Base-by-base conservation (phyloP, 2,888 invertebrate genomes). In the Hydrotaea diabolus region DNA sequence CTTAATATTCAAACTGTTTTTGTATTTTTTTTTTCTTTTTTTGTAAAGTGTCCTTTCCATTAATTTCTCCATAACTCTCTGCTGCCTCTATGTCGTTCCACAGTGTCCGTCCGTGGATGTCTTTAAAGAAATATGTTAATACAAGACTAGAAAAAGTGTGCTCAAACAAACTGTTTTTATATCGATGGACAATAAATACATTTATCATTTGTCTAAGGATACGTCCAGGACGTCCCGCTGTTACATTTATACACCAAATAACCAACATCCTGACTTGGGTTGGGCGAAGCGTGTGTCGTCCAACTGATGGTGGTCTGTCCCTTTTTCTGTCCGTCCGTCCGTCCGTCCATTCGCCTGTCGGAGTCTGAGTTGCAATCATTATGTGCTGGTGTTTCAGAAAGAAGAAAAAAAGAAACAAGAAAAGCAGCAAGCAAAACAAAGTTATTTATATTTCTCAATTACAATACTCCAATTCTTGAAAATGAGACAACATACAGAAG, bases 191-290 rank as follows among this genome's bases (percentile, higher is more conserved):
- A 89, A 87, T 87, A 89, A 89, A 89, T 88, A 90, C 90, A 91
- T 91, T 91, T 90, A 88, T 90, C 90, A 90, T 91, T 89, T 88
- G 87, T 88, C 84, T 85, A 87, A 85, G 62, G 72, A 87, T 19
- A 85, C 17, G 43, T 13, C 17, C 76, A 80, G 87, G 91, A 90
- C 91, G 90, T 87, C 91, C 91, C 90, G 90, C 88, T 83, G 90
- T 82, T 88, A 86, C 83, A 86, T 86, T 85, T 46, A 77, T 23
- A 77, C 19, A 23, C 77, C 36, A 82, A 39, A 36, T 39, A 77
- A 75, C 72, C 77, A 80, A 89, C 88, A 91, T 90, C 90, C 90
- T 90, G 90, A 73, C 74, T 2, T 82, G 88, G 88, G 79, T 86
- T 85, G 86, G 49, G 69, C 53, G 72, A 85, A 78, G 76, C 83